phyloP scores from a whole-genome alignment of 2,797 vertebrate genomes.

The Chloroceryle amazona region DNA sequence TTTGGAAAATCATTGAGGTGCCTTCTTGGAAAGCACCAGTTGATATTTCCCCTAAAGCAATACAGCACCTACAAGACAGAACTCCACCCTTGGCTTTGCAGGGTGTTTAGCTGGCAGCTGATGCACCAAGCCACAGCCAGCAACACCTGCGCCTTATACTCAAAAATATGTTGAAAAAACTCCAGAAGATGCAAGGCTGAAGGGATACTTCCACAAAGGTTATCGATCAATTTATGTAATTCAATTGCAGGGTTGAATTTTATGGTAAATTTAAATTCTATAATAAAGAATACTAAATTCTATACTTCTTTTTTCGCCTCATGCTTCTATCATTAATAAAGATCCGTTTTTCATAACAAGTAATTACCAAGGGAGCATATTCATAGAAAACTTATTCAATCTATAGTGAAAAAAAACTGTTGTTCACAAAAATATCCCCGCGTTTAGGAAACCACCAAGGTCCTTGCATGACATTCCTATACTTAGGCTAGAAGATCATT shows the following conservation, averaged over 20 bases:
- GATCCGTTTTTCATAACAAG: not conserved
- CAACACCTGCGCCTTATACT: rapidly evolving
- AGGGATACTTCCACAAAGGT: not conserved
- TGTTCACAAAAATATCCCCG: not conserved
- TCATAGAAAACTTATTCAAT: not conserved
- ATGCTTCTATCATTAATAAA: not conserved
- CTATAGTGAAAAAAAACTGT: not conserved
- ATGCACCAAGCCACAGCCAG: rapidly evolving
- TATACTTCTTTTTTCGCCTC: not conserved
- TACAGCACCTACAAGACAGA: rapidly evolving
- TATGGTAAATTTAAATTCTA: not conserved
- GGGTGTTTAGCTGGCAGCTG: not conserved
- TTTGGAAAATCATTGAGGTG: rapidly evolving
- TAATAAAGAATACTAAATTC: not conserved
- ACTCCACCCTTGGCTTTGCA: rapidly evolving
- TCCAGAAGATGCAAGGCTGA: not conserved
- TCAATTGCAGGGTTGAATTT: not conserved
- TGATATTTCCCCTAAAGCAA: not conserved
- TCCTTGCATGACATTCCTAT: not conserved
- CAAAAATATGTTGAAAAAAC: not conserved
- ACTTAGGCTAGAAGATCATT: not conserved
- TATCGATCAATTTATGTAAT: not conserved
- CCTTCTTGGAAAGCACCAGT: not conserved
- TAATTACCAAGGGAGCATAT: not conserved
- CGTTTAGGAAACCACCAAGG: not conserved